Base-by-base conservation (phyloP, 1,140 invertebrate species). In the Aphelenchoides besseyi region DNA sequence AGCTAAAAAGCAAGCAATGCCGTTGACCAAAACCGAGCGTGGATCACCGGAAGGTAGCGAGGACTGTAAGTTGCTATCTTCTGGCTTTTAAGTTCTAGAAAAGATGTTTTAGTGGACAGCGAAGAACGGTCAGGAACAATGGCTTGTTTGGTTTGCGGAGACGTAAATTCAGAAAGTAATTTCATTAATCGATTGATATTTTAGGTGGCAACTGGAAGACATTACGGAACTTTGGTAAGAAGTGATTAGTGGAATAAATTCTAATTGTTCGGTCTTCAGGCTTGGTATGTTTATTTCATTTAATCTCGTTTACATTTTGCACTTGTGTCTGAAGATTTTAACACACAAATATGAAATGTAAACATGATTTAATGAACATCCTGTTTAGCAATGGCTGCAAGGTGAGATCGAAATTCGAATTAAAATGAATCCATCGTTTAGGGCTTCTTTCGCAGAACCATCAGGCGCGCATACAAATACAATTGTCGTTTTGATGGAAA, bases 391-490 rank as follows among this genome's bases (percentile, higher is more conserved):
- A n/a, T n/a, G n/a, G n/a, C n/a, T n/a, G n/a, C n/a, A n/a, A n/a
- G n/a, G n/a, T n/a, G n/a, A n/a, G 5, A 69, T n/a, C n/a, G 9
- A 3, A 23, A 68, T 18, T 18, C 32, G 12, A 18, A 5, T 33
- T 68, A 23, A 35, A 37, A 18, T 29, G 29, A 23, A 29, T 26
- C 16, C 29, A 71, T 33, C 32, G 12, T 29, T n/a, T 67, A 70
- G 36, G 82, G 80, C 36, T 96, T 96, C 86, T 96, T 96, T 84
- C 86, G 94, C 32, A 86, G 93, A 57, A 94, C 92, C 41, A 93
- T 98, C 0, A 87, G 95, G 53, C 97, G 98, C 85, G 95, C 94
- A 85, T 95, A 97, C 85, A 88, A 92, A 1, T 98, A 98, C 85
- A 92, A 91, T 0, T 98, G 95, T 89, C 90, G 94, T 86, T 95